Base-by-base conservation (phyloP, 2,888 invertebrate species). In the Dasypolia templi region DNA sequence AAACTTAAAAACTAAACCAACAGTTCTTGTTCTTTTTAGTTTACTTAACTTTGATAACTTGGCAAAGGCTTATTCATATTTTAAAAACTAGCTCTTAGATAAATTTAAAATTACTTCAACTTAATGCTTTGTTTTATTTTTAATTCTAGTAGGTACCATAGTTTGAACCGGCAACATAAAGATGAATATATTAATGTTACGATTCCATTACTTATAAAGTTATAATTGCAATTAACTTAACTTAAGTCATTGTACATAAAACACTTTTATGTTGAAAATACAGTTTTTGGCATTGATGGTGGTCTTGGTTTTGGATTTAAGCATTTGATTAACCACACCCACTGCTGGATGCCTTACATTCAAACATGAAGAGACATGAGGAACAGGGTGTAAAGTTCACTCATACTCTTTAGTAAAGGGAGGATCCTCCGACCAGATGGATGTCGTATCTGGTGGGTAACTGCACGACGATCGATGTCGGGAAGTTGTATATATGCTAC, bases 171-270 rank as follows among this genome's bases (percentile, higher is more conserved):
- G 58, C 67, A 58, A 0, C 77, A 78, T 81, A 86, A 78, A n/a
- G 17, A 53, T 75, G 78, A 83, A 80, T 84, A 72, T 51, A 84
- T 82, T 75, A 70, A 65, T 75, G 46, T 74, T 76, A 29, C 67
- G 75, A 68, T 75, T 68, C 14, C 59, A 66, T 66, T 32, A 39
- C n/a, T 14, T n/a, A 7, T n/a, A 32, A 49, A 35, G 12, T 70
- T 65, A 26, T 29, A 56, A 68, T 62, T 35, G 42, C 32, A 55
- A 53, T 42, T 81, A 42, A 65, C 49, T 49, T 67, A 35, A 53
- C 9, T 39, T 55, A 22, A 26, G n/a, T 46, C 3, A 42, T 35
- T 71, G 35, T 29, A 42, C n/a, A 62, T 61, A n/a, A n/a, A n/a
- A n/a, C n/a, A n/a, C n/a, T n/a, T n/a, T 63, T 42, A 32, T 49